Conservation (phyloP, 2,888 invertebrate species). For the Stenurella melanura region DNA sequence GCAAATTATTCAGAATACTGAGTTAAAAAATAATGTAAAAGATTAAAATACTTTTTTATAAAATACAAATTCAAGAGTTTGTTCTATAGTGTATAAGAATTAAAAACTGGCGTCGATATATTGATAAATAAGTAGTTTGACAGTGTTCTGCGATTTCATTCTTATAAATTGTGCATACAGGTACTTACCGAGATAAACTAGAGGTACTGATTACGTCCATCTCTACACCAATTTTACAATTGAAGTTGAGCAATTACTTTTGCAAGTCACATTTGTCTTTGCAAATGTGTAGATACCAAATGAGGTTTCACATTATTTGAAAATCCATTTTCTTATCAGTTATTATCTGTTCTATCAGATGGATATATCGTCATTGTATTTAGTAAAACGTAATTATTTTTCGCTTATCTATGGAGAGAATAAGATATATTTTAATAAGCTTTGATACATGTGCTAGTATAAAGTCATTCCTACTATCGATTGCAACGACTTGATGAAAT, state of each 20-base stretch:
- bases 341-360: conserved; percentile 20
- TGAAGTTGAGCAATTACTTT: not conserved
- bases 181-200: conserved; percentile 20
- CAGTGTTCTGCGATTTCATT: not conserved
- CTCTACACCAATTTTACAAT: not conserved
- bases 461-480: too few species aligned
- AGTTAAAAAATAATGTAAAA: too few species aligned
- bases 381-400: conserved; percentile 4
- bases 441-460: not conserved
- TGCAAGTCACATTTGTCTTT: not conserved
- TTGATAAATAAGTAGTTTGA: not conserved
- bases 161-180: not conserved
- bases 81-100: too few species aligned
- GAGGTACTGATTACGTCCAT: conserved; percentile 19
- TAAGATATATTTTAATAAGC: not conserved
- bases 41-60: too few species aligned
- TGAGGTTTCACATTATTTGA: not conserved
- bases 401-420: conserved; percentile 10
- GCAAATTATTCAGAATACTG: too few species aligned
- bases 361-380: not conserved
- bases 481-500: too few species aligned
- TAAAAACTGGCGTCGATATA: too few species aligned
- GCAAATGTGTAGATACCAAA: not conserved
- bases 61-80: too few species aligned
- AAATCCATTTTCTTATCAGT: not conserved